These are phyloP conservation scores for Lycaena phlaeas DNA, from an alignment of 2,888 invertebrate genomes.

Conservation along the genomic window DNA sequence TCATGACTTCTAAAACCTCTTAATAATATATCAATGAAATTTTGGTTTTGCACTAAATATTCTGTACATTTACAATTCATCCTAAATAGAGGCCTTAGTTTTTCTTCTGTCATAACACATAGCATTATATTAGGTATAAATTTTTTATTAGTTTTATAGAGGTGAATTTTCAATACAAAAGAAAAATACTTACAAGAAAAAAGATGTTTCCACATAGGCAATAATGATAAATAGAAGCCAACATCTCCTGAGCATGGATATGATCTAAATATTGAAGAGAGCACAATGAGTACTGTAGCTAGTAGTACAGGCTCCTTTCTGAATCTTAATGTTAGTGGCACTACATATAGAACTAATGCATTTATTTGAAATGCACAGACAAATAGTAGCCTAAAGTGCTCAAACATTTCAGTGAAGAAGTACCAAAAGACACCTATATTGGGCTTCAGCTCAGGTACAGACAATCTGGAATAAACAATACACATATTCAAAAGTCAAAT, in stretches of 20 bases:
- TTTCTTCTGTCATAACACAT: too few species aligned
- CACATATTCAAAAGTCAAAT: too few species aligned
- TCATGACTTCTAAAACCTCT: too few species aligned
- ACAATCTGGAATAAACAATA: slow-evolving; percentile 77
- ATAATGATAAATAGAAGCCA: slow-evolving; percentile 89
- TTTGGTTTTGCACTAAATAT: too few species aligned
- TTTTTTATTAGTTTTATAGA: too few species aligned
- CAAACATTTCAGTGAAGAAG: slow-evolving; percentile 99
- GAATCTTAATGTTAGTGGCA: slow-evolving; percentile 88
- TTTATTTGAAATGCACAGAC: slow-evolving; percentile 98
- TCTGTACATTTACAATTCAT: too few species aligned
- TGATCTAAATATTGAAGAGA: slow-evolving; percentile 93
- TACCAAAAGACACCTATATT: slow-evolving; percentile 99
- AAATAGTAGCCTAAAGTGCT: slow-evolving; percentile 96
- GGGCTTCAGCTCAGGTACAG: slow-evolving; percentile 94
- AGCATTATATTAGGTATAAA: too few species aligned
- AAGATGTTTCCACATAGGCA: slow-evolving; percentile 93
- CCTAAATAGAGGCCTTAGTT: too few species aligned
- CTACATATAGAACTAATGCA: slow-evolving; percentile 89
- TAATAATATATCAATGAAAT: too few species aligned
- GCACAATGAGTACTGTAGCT: slow-evolving; percentile 83
- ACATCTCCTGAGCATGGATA: slow-evolving; percentile 98
- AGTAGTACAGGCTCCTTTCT: slow-evolving; percentile 85
- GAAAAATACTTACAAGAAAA: slow-evolving; percentile 84
- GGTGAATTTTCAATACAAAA: too few species aligned